These are phyloP conservation scores for Oncorhynchus tshawytscha DNA, from an alignment of 2,113 vertebrate genomes.

Conservation along the genomic window DNA sequence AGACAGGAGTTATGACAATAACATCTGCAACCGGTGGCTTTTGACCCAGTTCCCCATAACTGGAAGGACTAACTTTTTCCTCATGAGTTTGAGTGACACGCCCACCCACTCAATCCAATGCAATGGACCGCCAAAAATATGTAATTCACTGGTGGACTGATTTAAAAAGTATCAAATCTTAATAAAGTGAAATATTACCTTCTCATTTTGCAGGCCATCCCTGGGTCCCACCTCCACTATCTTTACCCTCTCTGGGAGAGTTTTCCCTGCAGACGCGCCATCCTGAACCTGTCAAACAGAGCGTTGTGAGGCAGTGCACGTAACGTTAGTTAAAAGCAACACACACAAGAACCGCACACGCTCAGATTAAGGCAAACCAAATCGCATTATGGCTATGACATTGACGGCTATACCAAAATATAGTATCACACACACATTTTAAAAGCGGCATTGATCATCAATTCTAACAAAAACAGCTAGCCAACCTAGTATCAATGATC, in stretches of 20 bases:
- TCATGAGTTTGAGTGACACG: not conserved
- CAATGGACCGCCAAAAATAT: not conserved
- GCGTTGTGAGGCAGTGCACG: not conserved
- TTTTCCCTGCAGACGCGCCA: slow-evolving; percentile 53
- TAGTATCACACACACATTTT: not conserved
- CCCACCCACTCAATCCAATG: not conserved
- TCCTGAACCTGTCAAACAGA: slow-evolving; percentile 59
- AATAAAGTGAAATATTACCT: slow-evolving; percentile 69
- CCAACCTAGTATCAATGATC: too few species aligned
- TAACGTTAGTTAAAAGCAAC: not conserved
- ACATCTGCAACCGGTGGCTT: not conserved
- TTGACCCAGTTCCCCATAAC: too few species aligned
- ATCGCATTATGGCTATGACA: not conserved
- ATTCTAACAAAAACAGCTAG: not conserved
- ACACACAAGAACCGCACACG: too few species aligned
- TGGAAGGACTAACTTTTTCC: too few species aligned
- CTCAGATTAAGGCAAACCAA: not conserved
- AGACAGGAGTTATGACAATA: not conserved
- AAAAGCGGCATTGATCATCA: not conserved
- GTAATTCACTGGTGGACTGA: not conserved
- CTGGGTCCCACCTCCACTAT: slow-evolving; percentile 96
- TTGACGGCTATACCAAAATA: too few species aligned
- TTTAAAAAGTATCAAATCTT: not conserved
- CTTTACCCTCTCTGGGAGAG: slow-evolving; percentile 84
- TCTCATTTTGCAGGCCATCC: slow-evolving; percentile 96